Evolutionary conservation across 1,140 invertebrate species (phyloP).

Genomic region (Heliconius hewitsoni): DNA sequence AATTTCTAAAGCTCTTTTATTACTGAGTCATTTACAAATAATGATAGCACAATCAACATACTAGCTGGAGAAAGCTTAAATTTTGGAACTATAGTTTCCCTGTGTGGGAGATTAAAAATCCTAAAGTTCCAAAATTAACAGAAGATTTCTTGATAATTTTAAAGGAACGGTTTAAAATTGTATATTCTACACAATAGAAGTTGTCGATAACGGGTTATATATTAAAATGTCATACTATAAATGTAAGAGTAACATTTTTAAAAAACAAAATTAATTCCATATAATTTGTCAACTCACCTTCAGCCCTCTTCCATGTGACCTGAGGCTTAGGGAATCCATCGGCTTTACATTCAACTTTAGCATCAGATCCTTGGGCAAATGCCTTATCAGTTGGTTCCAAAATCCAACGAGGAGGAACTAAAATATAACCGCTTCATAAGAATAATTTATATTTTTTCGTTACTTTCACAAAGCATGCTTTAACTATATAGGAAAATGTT

Average conservation of each 20-base stretch:
- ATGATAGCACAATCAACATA: too few species aligned
- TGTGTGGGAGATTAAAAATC: neutral
- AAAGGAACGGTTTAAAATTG: too few species aligned
- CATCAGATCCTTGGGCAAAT: conserved; percentile 95
- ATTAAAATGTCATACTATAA: too few species aligned
- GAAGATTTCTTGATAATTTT: too few species aligned
- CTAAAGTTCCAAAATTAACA: too few species aligned
- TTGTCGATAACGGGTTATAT: too few species aligned
- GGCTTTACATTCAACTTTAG: conserved; percentile 96
- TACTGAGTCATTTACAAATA: too few species aligned
- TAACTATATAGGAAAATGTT: neutral
- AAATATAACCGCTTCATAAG: conserved; percentile 52
- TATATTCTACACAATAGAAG: too few species aligned
- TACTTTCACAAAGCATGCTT: neutral
- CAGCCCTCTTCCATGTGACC: conserved; percentile 97
- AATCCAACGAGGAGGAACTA: conserved; percentile 98
- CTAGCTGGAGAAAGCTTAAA: neutral
- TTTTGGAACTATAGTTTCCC: neutral
- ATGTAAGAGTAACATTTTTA: too few species aligned
- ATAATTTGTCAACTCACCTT: conserved; percentile 82
- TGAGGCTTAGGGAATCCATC: conserved; percentile 96
- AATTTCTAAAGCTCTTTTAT: too few species aligned
- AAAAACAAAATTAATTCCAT: too few species aligned
- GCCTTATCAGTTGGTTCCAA: conserved; percentile 97
- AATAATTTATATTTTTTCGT: conserved; percentile 4